Percentiles rank a stretch among this genome's conserved stretches.
These are phyloP conservation scores for Bombyx mandarina DNA, from an alignment of 1,140 invertebrate species.

Conservation along the genomic window DNA sequence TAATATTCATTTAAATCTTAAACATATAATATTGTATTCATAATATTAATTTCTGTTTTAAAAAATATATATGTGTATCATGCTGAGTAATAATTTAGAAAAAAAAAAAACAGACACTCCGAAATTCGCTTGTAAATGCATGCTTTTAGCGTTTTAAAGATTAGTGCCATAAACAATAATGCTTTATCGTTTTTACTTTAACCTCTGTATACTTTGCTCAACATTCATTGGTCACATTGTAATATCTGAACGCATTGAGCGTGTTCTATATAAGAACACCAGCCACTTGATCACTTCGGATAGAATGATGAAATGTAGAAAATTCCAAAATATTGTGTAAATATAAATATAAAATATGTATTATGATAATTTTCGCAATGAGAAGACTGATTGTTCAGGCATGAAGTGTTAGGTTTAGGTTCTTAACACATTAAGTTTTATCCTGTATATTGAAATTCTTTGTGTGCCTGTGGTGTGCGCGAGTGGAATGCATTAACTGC, in stretches of 20 bases:
- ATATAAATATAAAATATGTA: slow-evolving; percentile 20
- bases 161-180: slow-evolving; percentile 28
- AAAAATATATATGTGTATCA: too few species aligned
- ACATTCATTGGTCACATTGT: slow-evolving; percentile 1
- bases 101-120: too few species aligned
- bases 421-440: slow-evolving; percentile 49
- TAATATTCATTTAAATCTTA: too few species aligned
- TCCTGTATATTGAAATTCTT: slow-evolving; percentile 41
- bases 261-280: too few species aligned
- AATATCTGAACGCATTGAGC: too few species aligned
- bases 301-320: slow-evolving; percentile 19
- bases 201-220: slow-evolving; percentile 19
- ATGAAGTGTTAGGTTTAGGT: slow-evolving; percentile 55
- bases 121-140: slow-evolving; percentile 11
- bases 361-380: slow-evolving; percentile 64
- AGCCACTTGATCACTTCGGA: slow-evolving; percentile 5
- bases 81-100: too few species aligned
- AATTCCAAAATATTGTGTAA: slow-evolving; percentile 32
- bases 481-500: slow-evolving; percentile 14
- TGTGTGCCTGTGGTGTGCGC: slow-evolving; percentile 20
- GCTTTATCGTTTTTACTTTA: slow-evolving; percentile 20
- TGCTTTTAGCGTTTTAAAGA: slow-evolving; percentile 21
- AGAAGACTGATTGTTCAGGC: slow-evolving; percentile 67
- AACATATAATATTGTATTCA: too few species aligned
- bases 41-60: too few species aligned